Conservation (phyloP, 2,888 invertebrate genomes). For the Drosophila kambysellisi region DNA sequence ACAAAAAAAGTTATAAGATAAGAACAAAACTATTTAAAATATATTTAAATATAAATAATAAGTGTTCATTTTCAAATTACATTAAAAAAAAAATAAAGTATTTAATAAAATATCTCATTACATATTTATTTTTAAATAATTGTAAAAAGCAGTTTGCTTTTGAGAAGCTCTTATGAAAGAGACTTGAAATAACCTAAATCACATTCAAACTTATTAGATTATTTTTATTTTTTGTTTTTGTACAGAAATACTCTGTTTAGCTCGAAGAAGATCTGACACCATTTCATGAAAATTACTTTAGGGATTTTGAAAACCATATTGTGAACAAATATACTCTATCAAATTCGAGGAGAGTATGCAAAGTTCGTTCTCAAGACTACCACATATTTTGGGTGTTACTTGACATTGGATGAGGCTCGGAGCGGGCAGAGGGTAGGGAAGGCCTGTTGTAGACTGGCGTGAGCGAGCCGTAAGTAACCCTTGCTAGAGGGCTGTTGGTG, state of each 20-base stretch:
- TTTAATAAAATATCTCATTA: neutral
- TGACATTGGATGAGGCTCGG: slow-evolving; percentile 16
- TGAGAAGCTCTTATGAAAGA: no score
- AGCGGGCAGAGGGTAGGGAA: slow-evolving; percentile 2
- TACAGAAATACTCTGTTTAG: neutral
- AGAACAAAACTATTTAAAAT: neutral
- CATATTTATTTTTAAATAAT: neutral
- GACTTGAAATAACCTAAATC: neutral
- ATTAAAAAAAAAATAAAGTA: neutral
- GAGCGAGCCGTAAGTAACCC: slow-evolving; percentile 64
- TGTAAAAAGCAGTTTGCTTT: no score
- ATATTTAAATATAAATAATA: neutral
- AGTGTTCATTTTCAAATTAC: neutral
- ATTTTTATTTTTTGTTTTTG: neutral
- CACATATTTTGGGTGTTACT: slow-evolving; percentile 22
- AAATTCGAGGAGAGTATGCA: slow-evolving; percentile 40
- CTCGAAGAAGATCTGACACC: neutral
- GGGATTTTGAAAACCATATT: neutral
- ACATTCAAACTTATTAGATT: neutral
- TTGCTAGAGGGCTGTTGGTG: slow-evolving; percentile 38
- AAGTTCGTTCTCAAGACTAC: slow-evolving; percentile 2
- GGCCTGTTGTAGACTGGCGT: slow-evolving; percentile 36
- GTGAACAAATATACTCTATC: neutral
- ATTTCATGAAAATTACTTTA: neutral
- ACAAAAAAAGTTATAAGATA: neutral